A percentile compares a stretch with the other conserved stretches of the same genome.
These are phyloP conservation scores for Tanypteryx hageni DNA, from an alignment of 2,888 invertebrate species.

Conservation along the genomic window DNA sequence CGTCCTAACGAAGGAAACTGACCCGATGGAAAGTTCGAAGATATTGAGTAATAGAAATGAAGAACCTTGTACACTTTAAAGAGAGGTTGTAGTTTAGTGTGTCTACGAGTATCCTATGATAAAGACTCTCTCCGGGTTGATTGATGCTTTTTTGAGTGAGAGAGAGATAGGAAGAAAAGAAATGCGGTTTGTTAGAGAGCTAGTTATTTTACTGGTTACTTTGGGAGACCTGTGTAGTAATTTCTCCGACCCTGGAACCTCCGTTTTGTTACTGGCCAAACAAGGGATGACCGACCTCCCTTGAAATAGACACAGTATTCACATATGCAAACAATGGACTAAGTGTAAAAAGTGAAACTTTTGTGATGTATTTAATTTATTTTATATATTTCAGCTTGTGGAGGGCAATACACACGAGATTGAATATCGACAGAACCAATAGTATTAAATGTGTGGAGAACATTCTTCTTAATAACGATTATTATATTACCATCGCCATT, in stretches of 20 bases:
- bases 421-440: constrained; percentile 54
- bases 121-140: background rate
- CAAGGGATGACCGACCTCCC: background rate
- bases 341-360: background rate
- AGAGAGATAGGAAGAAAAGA: background rate
- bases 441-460: constrained; percentile 59
- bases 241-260: constrained; percentile 4
- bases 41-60: background rate
- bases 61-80: constrained; percentile 11
- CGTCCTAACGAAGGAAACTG: background rate
- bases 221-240: constrained; percentile 28
- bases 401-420: constrained; percentile 21
- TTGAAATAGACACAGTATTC: background rate
- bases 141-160: constrained; percentile 34
- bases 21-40: background rate
- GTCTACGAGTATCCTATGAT: background rate
- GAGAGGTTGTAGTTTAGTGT: constrained; percentile 29
- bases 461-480: constrained; percentile 42
- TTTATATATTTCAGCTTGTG: constrained; percentile 12
- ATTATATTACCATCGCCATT: constrained; percentile 41
- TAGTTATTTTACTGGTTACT: constrained; percentile 25
- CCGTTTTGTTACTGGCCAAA: background rate
- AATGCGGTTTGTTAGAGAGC: constrained; percentile 15
- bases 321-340: constrained; percentile 34
- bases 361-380: constrained; percentile 36